Evolutionary conservation across 1,140 invertebrate species (phyloP), one percentile per base, ranked within the genome.

Genomic region (Formica exsecta): DNA sequence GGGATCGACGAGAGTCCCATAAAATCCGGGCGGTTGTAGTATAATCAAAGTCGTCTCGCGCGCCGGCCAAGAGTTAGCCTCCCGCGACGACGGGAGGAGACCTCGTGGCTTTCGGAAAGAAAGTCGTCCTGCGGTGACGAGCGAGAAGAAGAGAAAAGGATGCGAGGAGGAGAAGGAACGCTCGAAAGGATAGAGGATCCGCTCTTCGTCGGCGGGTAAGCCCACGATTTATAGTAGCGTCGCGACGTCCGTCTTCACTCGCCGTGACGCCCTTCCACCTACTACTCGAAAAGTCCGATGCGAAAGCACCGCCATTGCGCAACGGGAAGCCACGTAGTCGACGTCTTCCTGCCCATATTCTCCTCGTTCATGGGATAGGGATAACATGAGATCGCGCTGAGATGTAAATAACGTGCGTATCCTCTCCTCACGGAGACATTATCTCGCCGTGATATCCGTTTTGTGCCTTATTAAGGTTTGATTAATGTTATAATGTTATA

Each of bases 171-270:
- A 84, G 54, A 64, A 84, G 51, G 61, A 77, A 32, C 19, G 66
- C 73, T 81, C 85, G 59, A 88, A 62, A 80, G 87, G 92, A 92
- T 85, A 83, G 88, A 93, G 92, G 90, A 93, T 16, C 48, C 85
- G 90, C 91, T 92, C 93, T 92, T 88, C 92, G 93, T 94, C 92
- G 93, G 91, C 88, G 93, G 90, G 93, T 95, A 94, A 95, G 93
- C 93, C 87, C 68, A 87, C 91, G 93, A 95, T 95, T 95, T 95
- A 95, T 95, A 89, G 94, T 83, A 93, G 94, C 94, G 94, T 94
- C 95, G 93, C 94, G 94, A 94, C 94, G 95, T 95, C 95, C 95
- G 94, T 95, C 94, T 95, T 95, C 95, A 95, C 95, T 95, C 92
- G 92, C 92, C 95, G 95, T 95, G 94, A 95, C 94, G 94, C 94